Conservation (phyloP, 2,113 vertebrate species). For the Labeo rohita region DNA sequence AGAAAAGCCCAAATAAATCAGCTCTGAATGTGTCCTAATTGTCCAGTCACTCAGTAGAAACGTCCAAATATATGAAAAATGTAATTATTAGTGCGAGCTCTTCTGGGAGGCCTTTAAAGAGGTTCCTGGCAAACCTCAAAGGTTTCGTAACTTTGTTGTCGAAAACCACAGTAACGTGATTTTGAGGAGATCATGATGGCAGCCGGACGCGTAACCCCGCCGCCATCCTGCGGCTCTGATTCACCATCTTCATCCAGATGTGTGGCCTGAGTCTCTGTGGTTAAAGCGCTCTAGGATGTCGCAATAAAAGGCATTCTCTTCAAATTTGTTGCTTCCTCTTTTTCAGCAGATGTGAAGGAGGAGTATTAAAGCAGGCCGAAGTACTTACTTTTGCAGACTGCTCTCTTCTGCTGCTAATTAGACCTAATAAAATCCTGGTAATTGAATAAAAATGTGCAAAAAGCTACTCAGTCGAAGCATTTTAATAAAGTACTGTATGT, state of each 20-base stretch:
- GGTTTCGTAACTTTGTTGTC: conserved; percentile 40
- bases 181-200: conserved; percentile 40
- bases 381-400: background rate
- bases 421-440: background rate
- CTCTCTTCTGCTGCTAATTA: conserved; percentile 1
- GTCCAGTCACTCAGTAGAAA: conserved; percentile 33
- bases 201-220: conserved; percentile 41
- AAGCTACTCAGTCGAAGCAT: background rate
- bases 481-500: background rate
- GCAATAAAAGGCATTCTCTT: conserved; percentile 38
- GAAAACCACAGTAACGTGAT: conserved; percentile 27
- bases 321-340: conserved; percentile 48
- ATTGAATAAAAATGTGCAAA: background rate
- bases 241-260: conserved; percentile 47
- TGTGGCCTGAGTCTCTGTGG: conserved; percentile 41
- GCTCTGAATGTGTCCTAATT: background rate
- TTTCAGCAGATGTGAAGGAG: background rate
- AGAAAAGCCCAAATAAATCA: conserved; percentile 25
- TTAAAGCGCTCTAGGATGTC: conserved; percentile 17
- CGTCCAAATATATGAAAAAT: conserved; percentile 4
- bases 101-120: conserved; percentile 20
- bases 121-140: conserved; percentile 46
- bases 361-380: background rate
- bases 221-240: conserved; percentile 24
- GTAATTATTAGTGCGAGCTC: conserved; percentile 32